Percentiles rank a stretch among this genome's conserved stretches.
Evolutionary conservation across 2,113 vertebrate genomes (phyloP).

Genomic region (Paedocypris sp.): DNA sequence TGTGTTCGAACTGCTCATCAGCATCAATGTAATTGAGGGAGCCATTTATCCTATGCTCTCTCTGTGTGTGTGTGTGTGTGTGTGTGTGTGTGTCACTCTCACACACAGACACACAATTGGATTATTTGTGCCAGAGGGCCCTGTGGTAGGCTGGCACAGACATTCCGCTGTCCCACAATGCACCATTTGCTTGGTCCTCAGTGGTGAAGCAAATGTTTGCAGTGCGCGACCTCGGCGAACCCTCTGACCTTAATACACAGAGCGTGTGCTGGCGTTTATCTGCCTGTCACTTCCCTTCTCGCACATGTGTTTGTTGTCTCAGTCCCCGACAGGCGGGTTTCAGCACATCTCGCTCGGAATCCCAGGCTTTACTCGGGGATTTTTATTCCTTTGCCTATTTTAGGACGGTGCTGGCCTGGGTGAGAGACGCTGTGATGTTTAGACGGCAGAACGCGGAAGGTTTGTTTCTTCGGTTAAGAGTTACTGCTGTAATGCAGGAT

Average conservation of each 20-base stretch:
- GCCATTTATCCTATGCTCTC: no score
- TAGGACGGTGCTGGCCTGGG: no score
- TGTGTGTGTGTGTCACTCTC: background rate
- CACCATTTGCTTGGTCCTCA: conserved; percentile 25
- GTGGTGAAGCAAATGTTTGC: conserved; percentile 44
- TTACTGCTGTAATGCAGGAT: background rate
- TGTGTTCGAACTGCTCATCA: no score
- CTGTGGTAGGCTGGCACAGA: conserved; percentile 50
- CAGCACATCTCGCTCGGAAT: no score
- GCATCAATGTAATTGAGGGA: no score
- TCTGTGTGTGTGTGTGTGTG: background rate
- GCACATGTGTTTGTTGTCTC: background rate
- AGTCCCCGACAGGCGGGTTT: background rate
- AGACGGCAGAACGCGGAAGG: no score
- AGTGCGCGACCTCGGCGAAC: conserved; percentile 29
- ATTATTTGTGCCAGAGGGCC: conserved; percentile 31
- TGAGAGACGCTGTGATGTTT: no score
- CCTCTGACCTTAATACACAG: conserved; percentile 34
- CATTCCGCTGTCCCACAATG: conserved; percentile 43
- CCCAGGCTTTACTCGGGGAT: no score
- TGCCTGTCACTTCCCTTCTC: background rate
- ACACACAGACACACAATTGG: conserved; percentile 28
- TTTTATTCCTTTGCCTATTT: no score
- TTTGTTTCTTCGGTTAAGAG: no score
- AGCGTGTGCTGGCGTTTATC: background rate